A percentile compares a stretch with the other conserved stretches of the same genome.
phyloP scores from a whole-genome alignment of 2,888 invertebrate genomes.

The Drosophila phalerata region DNA sequence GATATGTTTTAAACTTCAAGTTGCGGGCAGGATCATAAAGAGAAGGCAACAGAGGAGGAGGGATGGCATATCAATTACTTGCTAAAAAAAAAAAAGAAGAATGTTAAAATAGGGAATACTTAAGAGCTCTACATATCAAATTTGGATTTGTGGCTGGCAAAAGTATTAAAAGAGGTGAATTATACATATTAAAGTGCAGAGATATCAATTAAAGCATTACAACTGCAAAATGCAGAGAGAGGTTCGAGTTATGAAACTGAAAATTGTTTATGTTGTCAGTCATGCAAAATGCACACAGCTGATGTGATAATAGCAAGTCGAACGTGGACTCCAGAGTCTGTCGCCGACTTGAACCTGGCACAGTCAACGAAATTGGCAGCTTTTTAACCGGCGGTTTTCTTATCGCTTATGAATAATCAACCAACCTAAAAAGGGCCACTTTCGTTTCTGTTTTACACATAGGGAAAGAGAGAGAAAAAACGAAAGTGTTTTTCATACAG shows the following conservation, averaged over 20 bases:
- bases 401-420: slow-evolving; percentile 60
- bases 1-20: slow-evolving; percentile 44
- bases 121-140: slow-evolving; percentile 29
- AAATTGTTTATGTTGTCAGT: slow-evolving; percentile 14
- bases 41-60: slow-evolving; percentile 1
- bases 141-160: slow-evolving; percentile 32
- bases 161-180: slow-evolving; percentile 13
- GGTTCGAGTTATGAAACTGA: neutral
- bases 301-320: slow-evolving; percentile 41
- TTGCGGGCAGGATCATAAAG: slow-evolving; percentile 19
- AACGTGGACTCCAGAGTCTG: slow-evolving; percentile 6
- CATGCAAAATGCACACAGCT: slow-evolving; percentile 24
- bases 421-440: slow-evolving; percentile 52
- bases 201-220: slow-evolving; percentile 36
- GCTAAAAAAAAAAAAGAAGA: neutral
- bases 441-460: slow-evolving; percentile 25
- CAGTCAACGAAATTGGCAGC: slow-evolving; percentile 42
- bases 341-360: slow-evolving; percentile 12
- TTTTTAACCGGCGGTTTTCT: slow-evolving; percentile 36
- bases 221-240: slow-evolving; percentile 2
- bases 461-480: slow-evolving; percentile 32
- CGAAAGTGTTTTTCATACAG: slow-evolving; percentile 76
- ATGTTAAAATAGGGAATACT: slow-evolving; percentile 1
- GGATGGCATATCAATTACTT: slow-evolving; percentile 36
- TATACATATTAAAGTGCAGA: slow-evolving; percentile 22